Percentiles rank a stretch among this genome's conserved stretches.
Conservation (phyloP, 2,888 invertebrate species). For the Heteromurus nitidus region DNA sequence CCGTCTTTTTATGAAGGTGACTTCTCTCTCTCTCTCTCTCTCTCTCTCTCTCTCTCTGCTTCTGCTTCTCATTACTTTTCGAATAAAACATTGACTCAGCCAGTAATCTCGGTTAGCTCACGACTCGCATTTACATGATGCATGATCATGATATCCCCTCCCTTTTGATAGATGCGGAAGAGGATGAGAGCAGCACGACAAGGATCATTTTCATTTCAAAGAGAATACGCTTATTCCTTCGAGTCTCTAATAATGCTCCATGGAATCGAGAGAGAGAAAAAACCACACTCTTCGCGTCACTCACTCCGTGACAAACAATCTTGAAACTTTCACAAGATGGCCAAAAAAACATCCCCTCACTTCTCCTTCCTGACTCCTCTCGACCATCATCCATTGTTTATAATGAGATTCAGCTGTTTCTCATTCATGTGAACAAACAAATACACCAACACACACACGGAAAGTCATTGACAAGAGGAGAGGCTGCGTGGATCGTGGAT, state of each 20-base stretch:
- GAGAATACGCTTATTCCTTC: too few species aligned
- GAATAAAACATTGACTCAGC: too few species aligned
- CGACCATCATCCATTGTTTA: constrained; percentile 23
- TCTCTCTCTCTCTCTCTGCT: too few species aligned
- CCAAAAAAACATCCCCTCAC: background rate
- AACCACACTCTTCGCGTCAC: background rate
- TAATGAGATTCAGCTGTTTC: constrained; percentile 53
- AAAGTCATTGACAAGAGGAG: background rate
- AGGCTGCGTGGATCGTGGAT: background rate
- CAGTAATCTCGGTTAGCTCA: constrained; percentile 54
- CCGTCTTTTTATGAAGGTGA: too few species aligned
- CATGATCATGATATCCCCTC: constrained; percentile 45
- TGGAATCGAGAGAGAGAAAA: too few species aligned
- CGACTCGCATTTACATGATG: constrained; percentile 46
- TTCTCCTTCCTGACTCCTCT: background rate
- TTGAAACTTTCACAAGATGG: background rate
- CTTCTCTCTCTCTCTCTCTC: too few species aligned
- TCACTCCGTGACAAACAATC: constrained; percentile 19
- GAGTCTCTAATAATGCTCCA: too few species aligned
- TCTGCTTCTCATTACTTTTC: too few species aligned
- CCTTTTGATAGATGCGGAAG: constrained; percentile 28
- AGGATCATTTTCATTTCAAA: constrained; percentile 47
- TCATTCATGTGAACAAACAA: constrained; percentile 23
- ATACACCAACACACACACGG: constrained; percentile 9
- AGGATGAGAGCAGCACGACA: constrained; percentile 9